Conservation (phyloP, 2,888 invertebrate genomes). For the Tetrapedia diversipes region DNA sequence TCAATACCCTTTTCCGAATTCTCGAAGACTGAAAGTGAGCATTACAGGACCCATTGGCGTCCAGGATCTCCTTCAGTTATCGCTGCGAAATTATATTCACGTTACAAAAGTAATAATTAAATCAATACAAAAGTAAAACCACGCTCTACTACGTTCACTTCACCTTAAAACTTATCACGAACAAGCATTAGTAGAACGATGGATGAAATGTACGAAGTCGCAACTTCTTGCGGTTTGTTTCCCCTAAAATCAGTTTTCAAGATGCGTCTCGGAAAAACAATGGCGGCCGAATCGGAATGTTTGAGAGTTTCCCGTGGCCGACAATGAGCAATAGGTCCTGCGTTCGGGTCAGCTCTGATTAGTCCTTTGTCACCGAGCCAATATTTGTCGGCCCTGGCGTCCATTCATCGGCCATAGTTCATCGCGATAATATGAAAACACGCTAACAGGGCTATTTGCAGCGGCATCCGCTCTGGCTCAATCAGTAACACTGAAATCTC, state of each 20-base stretch:
- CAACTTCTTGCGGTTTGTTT: background rate
- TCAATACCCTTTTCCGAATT: no score
- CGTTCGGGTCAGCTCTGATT: constrained; percentile 58
- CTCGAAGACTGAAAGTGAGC: no score
- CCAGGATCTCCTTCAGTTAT: no score
- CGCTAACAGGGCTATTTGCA: constrained; percentile 28
- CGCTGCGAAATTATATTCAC: no score
- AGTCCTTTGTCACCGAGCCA: constrained; percentile 65
- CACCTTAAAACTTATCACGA: no score
- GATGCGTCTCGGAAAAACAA: background rate
- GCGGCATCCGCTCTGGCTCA: constrained; percentile 35
- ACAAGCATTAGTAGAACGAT: no score
- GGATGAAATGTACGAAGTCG: no score
- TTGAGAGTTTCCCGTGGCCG: background rate
- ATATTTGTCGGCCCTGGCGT: constrained; percentile 45
- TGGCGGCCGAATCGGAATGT: background rate
- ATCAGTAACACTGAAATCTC: constrained; percentile 16
- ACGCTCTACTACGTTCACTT: no score
- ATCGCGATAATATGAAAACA: constrained; percentile 50
- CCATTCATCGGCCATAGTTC: constrained; percentile 50
- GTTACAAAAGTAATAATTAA: no score
- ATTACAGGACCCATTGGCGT: no score
- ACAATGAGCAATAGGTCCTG: constrained; percentile 56
- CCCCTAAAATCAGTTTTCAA: background rate
- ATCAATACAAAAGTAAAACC: no score